Conservation (phyloP, 2,888 invertebrate genomes). For the Calliopum simillimum region DNA sequence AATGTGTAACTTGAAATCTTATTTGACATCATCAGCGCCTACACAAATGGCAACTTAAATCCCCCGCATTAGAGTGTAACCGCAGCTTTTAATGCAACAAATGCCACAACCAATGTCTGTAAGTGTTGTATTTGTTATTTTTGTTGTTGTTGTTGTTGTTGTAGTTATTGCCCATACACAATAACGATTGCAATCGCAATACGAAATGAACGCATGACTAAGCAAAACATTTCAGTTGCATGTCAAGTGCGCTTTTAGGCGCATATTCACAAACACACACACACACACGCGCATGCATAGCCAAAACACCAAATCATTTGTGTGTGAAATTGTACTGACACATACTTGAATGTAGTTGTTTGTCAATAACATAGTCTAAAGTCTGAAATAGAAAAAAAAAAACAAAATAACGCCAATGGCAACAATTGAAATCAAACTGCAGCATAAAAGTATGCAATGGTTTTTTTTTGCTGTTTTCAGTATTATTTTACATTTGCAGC, state of each 20-base stretch:
- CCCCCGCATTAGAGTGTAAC: conserved; percentile 13
- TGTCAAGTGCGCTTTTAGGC: background rate
- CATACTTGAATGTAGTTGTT: no score
- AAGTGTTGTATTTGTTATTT: background rate
- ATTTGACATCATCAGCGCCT: conserved; percentile 16
- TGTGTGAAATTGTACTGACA: no score
- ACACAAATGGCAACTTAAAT: conserved; percentile 5
- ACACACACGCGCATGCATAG: background rate
- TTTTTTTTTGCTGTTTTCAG: no score
- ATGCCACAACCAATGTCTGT: background rate
- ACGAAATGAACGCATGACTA: no score
- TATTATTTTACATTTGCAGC: no score
- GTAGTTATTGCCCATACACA: background rate
- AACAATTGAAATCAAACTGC: no score
- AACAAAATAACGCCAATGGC: no score
- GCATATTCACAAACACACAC: background rate
- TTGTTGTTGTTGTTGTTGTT: conserved; percentile 2
- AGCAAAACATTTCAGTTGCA: no score
- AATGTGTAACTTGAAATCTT: conserved; percentile 20
- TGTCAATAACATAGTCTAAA: no score
- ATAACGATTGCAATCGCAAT: background rate
- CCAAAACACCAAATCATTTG: no score
- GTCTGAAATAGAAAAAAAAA: no score
- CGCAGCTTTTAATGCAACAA: conserved; percentile 5
- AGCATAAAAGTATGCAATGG: no score